Evolutionary conservation across 2,797 vertebrate genomes (phyloP), one percentile per base, ranked within the genome.

Genomic region (Botia almorhae): DNA sequence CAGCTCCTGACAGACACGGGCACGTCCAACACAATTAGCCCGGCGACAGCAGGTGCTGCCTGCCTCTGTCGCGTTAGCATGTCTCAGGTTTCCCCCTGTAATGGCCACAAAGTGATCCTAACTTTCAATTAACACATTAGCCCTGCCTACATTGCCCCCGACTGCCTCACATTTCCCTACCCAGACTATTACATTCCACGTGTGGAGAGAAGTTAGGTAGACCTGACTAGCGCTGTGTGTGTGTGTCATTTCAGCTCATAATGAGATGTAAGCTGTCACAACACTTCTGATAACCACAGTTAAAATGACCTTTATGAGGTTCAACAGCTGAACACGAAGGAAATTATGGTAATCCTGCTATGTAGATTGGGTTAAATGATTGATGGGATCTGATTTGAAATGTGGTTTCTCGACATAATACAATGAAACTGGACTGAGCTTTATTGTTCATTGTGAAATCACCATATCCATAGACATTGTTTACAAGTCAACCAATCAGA

Each of bases 21-120:
- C 90, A 92, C 86, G 87, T 90, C 90, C 91, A 93, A 94, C 91
- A 90, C 95, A 95, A 96, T 97, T 96, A 97, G 92, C 93, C 83
- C 69, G 69, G 92, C 90, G 93, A 95, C 94, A 94, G 92, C 95
- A 95, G 95, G 94, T 94, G 81, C 91, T 87, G 94, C 91, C 94
- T 93, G 94, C 93, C 93, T 93, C 92, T 85, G 91, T 91, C 89
- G 85, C 82, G 86, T 92, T 95, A 93, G 92, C 92, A 91, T 88
- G 84, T 95, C 96, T 98, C 95, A 91, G 92, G 89, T 98, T 97
- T 96, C 96, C 81, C 81, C 91, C 90, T 89, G 91, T 96, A 96
- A 96, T 94, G 92, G 94, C 94, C 96, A 94, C 92, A 95, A 95
- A 96, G 94, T 94, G 95, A 94, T 95, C 92, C 94, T 93, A 91